A percentile compares a stretch with the other conserved stretches of the same genome.
Conservation (phyloP, 2,113 vertebrate genomes). For the Penelope pileata region DNA sequence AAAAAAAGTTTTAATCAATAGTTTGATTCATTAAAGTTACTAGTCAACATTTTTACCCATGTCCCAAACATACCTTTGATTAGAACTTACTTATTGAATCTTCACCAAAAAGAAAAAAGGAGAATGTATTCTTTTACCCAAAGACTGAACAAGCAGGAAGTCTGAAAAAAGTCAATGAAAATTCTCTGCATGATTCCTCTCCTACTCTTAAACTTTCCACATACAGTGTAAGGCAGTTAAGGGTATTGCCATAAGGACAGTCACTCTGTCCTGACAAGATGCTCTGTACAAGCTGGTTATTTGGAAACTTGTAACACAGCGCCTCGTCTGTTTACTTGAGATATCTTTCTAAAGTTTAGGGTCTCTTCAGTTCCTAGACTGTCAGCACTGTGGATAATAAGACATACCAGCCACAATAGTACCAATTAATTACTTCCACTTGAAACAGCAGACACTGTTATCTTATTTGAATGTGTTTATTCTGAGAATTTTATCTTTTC, state of each 20-base stretch:
- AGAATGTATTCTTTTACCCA: neutral
- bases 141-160: neutral
- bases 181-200: neutral
- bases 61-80: neutral
- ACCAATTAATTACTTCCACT: neutral
- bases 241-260: rapidly evolving
- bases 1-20: neutral
- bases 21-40: neutral
- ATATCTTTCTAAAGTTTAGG: neutral
- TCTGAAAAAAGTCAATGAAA: neutral
- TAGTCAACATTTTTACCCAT: neutral
- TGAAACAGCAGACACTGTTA: neutral
- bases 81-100: neutral
- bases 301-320: neutral
- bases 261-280: neutral
- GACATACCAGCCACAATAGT: neutral
- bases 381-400: neutral
- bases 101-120: neutral
- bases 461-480: neutral
- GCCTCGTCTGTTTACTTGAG: neutral
- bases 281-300: neutral
- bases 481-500: neutral
- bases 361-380: neutral
- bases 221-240: neutral
- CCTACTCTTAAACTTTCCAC: neutral